A percentile compares a stretch with the other conserved stretches of the same genome.
Evolutionary conservation across 2,888 invertebrate genomes (phyloP).

Genomic region (Monochamus alternatus): DNA sequence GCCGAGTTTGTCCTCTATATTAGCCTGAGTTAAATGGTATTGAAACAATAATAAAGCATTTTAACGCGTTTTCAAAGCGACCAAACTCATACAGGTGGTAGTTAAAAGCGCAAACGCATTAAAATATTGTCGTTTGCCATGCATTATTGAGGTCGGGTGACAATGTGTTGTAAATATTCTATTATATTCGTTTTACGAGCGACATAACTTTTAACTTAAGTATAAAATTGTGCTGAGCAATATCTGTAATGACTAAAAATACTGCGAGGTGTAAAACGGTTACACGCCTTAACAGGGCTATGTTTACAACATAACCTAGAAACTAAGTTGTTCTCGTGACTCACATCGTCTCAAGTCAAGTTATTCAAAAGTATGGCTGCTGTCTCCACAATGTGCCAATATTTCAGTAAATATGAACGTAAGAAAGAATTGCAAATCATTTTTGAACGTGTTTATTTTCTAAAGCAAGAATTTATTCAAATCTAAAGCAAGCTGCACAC

Average conservation of each 20-base stretch:
- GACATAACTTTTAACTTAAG: conserved; percentile 42
- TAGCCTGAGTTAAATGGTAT: conserved; percentile 25
- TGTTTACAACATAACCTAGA: background rate
- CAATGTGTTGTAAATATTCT: conserved; percentile 51
- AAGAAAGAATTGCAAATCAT: too few species aligned
- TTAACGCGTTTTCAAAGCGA: conserved; percentile 29
- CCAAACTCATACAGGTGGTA: conserved; percentile 36
- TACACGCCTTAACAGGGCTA: conserved; percentile 22
- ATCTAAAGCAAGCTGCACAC: too few species aligned
- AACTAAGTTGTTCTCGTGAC: too few species aligned
- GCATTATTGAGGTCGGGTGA: conserved; percentile 44
- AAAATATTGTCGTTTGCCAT: conserved; percentile 39
- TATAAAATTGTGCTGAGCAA: conserved; percentile 38
- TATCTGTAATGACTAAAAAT: conserved; percentile 34
- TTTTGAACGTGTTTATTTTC: too few species aligned
- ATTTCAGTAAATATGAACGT: too few species aligned
- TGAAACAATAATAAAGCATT: conserved; percentile 35
- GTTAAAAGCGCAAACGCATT: conserved; percentile 31
- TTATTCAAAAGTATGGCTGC: too few species aligned
- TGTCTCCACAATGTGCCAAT: too few species aligned
- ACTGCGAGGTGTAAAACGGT: conserved; percentile 34
- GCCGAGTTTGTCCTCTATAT: conserved; percentile 27
- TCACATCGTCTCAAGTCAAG: too few species aligned
- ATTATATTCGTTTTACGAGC: conserved; percentile 44
- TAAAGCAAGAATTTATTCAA: too few species aligned